Evolutionary conservation across 2,797 vertebrate genomes (phyloP), one percentile per base, ranked within the genome.

Genomic region (Onychomys torridus): DNA sequence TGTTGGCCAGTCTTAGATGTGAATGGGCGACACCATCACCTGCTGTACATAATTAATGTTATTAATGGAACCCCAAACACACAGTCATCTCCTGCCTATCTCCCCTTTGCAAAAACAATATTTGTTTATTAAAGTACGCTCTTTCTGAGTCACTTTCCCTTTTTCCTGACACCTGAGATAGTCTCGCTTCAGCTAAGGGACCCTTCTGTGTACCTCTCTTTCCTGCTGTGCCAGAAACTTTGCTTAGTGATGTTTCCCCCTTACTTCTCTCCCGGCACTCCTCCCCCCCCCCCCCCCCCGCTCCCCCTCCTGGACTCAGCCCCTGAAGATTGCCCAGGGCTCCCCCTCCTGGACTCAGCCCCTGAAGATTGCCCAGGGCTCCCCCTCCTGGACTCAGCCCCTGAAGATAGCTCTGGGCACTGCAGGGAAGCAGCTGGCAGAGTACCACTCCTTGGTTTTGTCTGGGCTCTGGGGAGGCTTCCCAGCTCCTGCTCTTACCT

Each of bases 161-260:
- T 5, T 0, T 71, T 81, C n/a, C 84, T 69, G 2, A 1, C 34
- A 9, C 13, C 10, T 21, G 27, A 49, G 34, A 14, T 5, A 27
- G 0, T 27, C 46, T 3, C 0, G 7, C 75, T 34, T 4, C 8
- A 14, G 1, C 17, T 37, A 16, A 52, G 14, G 21, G 21, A 43
- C 49, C 2, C 34, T 19, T 59, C 37, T 27, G 23, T 8, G 8
- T 10, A 29, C 6, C 32, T n/a, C 34, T 29, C 9, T 32, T 6
- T 9, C 32, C 43, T 65, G 40, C 37, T 34, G 29, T 52, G 46
- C 46, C 29, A 52, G 49, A 78, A 34, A 5, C 46, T 17, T 43
- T 23, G 29, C 12, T 63, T 77, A 4, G 13, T 77, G 17, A 49
- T 46, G 17, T 43, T 4, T 2, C 17, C 32, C 82, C 65, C 82